phyloP scores from a whole-genome alignment of 2,888 invertebrate genomes.

The Eupithecia tripunctaria region DNA sequence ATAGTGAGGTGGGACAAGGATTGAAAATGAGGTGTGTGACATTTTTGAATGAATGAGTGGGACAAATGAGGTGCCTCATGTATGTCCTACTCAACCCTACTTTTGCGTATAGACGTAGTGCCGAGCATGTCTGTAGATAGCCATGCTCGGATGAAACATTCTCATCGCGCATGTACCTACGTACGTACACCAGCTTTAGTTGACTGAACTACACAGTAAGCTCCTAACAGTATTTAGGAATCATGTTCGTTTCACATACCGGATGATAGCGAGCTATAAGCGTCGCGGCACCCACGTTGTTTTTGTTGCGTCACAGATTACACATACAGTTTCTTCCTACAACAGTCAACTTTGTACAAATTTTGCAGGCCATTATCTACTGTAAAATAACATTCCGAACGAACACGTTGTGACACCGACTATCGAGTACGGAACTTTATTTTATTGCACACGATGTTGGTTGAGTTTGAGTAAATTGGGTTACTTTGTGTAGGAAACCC shows the following conservation, averaged over 20 bases:
- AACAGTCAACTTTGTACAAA: not conserved
- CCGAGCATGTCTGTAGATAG: too few relatives aligned
- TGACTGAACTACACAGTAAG: too few relatives aligned
- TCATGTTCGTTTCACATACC: slow-evolving; percentile 5
- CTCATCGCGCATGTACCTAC: too few relatives aligned
- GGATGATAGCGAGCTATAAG: slow-evolving; percentile 13
- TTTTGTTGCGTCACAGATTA: slow-evolving; percentile 25
- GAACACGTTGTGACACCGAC: not conserved
- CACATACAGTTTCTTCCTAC: slow-evolving; percentile 13
- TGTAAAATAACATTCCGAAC: not conserved
- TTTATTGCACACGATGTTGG: not conserved
- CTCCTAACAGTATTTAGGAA: slow-evolving; percentile 5
- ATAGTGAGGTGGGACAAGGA: too few relatives aligned
- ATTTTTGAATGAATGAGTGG: too few relatives aligned
- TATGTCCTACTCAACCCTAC: too few relatives aligned
- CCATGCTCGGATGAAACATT: too few relatives aligned
- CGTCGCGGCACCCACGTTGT: slow-evolving; percentile 17
- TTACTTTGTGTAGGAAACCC: not conserved
- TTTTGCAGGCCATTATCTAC: not conserved
- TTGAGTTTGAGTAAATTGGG: not conserved
- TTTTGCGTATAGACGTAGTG: too few relatives aligned
- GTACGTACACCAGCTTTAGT: too few relatives aligned
- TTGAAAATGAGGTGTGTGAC: too few relatives aligned
- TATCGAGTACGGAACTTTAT: not conserved
- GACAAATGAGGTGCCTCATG: too few relatives aligned